Evolutionary conservation across 2,797 vertebrate genomes (phyloP).

Genomic region (Eleutherodactylus coqui): DNA sequence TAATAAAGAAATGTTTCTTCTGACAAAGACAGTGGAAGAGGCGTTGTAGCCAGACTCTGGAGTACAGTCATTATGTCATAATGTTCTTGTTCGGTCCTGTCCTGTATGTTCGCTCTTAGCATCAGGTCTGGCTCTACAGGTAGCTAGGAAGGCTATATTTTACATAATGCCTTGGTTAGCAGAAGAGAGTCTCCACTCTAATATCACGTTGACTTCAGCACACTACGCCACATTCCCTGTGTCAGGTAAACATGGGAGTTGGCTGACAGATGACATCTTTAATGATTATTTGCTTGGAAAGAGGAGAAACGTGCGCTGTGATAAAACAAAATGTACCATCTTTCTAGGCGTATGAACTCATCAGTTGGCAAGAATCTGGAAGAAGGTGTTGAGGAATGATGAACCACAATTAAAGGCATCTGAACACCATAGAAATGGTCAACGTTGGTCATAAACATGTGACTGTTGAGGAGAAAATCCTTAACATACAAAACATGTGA

Average conservation of each 20-base stretch:
- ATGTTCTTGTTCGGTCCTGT: conserved; percentile 4
- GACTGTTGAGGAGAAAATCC: too few species aligned
- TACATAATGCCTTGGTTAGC: not conserved
- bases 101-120: not conserved
- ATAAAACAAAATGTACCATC: not conserved
- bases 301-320: not conserved
- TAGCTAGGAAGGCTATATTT: not conserved
- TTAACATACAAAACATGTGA: too few species aligned
- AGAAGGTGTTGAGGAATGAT: not conserved
- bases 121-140: not conserved
- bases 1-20: not conserved
- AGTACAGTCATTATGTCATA: not conserved
- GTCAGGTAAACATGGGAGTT: conserved; percentile 2
- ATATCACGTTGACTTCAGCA: not conserved
- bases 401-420: not conserved
- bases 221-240: not conserved
- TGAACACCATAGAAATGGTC: not conserved
- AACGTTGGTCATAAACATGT: too few species aligned
- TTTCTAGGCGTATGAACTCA: not conserved
- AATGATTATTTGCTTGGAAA: not conserved
- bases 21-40: not conserved
- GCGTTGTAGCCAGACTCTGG: not conserved
- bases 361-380: not conserved
- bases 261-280: not conserved
- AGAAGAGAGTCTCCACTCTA: not conserved